Evolutionary conservation across 1,140 invertebrate species (phyloP).

Genomic region (Brachionus asplanchnoidis): DNA sequence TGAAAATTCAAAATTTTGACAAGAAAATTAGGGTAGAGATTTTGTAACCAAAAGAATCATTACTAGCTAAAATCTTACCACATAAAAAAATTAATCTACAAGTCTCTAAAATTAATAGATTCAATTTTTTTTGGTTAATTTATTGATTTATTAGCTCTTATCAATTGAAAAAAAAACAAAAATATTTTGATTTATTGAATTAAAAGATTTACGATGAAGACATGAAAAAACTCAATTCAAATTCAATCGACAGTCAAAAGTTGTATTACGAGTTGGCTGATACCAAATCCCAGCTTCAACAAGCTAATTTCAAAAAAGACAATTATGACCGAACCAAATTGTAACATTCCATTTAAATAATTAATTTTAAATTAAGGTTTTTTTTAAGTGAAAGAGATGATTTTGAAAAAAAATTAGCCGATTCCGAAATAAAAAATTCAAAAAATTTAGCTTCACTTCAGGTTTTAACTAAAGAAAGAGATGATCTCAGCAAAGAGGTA

Average conservation of each 20-base stretch:
- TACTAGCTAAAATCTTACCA: too few relatives aligned
- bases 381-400: slow-evolving; percentile 51
- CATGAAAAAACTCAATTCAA: background rate
- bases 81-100: too few relatives aligned
- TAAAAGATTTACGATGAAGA: slow-evolving; percentile 25
- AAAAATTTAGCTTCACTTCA: slow-evolving; percentile 49
- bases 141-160: too few relatives aligned
- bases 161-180: background rate
- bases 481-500: slow-evolving; percentile 53
- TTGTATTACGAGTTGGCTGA: slow-evolving; percentile 48
- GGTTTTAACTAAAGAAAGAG: slow-evolving; percentile 50
- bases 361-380: slow-evolving; percentile 13
- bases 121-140: too few relatives aligned
- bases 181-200: background rate
- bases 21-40: too few relatives aligned
- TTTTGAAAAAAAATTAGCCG: slow-evolving; percentile 49
- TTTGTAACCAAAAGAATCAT: too few relatives aligned
- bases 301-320: slow-evolving; percentile 53
- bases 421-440: slow-evolving; percentile 48
- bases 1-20: too few relatives aligned
- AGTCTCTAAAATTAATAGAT: too few relatives aligned
- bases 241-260: slow-evolving; percentile 46
- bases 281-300: slow-evolving; percentile 48
- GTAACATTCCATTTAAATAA: slow-evolving; percentile 45
- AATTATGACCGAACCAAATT: slow-evolving; percentile 54